Evolutionary conservation across 1,140 invertebrate genomes (phyloP).

Genomic region (Aphis craccivora): DNA sequence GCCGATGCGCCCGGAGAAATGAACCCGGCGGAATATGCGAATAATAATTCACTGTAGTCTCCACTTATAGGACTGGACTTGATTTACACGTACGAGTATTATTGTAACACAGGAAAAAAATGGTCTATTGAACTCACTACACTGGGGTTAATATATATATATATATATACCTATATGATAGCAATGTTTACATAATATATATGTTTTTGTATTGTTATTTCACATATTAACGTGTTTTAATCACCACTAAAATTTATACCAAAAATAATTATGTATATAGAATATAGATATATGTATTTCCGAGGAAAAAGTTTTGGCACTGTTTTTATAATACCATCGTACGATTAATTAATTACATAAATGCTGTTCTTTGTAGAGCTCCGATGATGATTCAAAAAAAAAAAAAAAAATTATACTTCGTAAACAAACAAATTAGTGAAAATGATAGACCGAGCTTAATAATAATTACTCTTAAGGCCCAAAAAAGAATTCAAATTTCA

Average conservation of each 20-base stretch:
- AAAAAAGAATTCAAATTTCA: background rate
- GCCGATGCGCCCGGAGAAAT: background rate
- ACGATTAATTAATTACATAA: no score
- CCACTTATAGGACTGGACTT: no score
- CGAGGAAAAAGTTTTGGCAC: no score
- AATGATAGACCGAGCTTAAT: no score
- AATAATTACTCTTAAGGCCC: background rate
- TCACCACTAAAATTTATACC: background rate
- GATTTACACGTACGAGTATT: no score
- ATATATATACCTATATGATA: background rate
- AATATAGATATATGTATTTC: no score
- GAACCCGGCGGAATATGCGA: background rate
- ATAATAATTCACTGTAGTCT: background rate
- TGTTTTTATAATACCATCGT: no score
- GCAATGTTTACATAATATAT: background rate
- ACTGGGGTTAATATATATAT: background rate
- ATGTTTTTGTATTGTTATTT: background rate
- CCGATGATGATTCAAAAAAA: background rate
- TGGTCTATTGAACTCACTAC: no score
- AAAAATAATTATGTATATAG: background rate
- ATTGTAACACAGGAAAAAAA: no score
- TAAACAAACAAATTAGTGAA: no score
- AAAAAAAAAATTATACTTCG: background rate
- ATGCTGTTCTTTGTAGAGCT: no score
- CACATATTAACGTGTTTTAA: background rate